phyloP scores from a whole-genome alignment of 2,888 invertebrate species.

The Cosmorhoe ocellata region DNA sequence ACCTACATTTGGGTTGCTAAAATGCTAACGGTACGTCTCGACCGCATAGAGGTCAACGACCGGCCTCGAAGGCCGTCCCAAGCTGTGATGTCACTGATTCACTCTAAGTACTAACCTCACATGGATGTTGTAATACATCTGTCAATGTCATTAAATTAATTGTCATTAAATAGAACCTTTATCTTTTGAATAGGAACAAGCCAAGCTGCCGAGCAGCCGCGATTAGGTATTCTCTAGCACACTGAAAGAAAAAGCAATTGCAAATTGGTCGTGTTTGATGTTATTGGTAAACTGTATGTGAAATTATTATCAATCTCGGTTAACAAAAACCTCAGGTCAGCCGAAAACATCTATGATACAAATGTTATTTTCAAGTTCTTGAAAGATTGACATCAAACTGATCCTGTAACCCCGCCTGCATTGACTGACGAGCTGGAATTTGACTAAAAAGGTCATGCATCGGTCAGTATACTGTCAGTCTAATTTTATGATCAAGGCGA shows the following conservation, averaged over 20 bases:
- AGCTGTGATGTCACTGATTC: slow-evolving; percentile 52
- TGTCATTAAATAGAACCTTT: too few species aligned
- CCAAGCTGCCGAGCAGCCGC: too few species aligned
- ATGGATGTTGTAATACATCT: slow-evolving; percentile 12
- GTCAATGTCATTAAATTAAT: too few species aligned
- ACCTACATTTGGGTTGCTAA: slow-evolving; percentile 52
- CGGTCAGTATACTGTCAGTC: slow-evolving; percentile 13
- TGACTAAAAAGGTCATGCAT: slow-evolving; percentile 14
- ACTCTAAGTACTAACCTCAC: slow-evolving; percentile 11
- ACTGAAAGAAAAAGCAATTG: too few species aligned
- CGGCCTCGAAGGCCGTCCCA: slow-evolving; percentile 66
- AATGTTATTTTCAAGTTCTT: neutral
- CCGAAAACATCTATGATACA: too few species aligned
- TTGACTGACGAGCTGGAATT: slow-evolving; percentile 16
- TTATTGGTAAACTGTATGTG: too few species aligned
- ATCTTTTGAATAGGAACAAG: too few species aligned
- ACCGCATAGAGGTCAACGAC: slow-evolving; percentile 50
- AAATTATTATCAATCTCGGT: too few species aligned
- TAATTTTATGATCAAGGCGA: slow-evolving; percentile 21
- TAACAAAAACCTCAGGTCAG: too few species aligned
- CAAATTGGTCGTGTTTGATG: too few species aligned
- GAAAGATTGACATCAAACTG: slow-evolving; percentile 6
- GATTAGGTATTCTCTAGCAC: too few species aligned
- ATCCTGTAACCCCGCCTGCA: slow-evolving; percentile 9
- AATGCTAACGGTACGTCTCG: slow-evolving; percentile 55